Base-by-base conservation (phyloP, 2,888 invertebrate genomes). In the Panzeria rudis region DNA sequence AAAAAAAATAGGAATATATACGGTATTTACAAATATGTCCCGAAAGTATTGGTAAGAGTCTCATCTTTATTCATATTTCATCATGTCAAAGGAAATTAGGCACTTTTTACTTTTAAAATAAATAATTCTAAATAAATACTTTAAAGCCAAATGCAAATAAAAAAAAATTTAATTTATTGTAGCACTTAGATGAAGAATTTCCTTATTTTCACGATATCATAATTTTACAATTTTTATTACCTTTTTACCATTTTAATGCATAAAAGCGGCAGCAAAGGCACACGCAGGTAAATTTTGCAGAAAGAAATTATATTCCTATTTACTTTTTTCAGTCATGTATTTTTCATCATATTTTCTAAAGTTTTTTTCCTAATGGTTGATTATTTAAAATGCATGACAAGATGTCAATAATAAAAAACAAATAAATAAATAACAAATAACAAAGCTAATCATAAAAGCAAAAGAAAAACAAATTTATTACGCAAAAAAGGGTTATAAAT, bases 361-460 rank as follows among this genome's bases (percentile, higher is more conserved):
- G n/a, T 62, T 13, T 32, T 54, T 83, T 50, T 29, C 29, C 47
- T 66, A 66, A 68, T 72, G 50, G 41, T n/a, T 17, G 56, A 32
- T 72, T 77, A 83, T 77, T 72, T 77, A 52, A 72, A 72, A 72
- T 83, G 54, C 77, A 72, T 56, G 72, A 72, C 77, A 83, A 83
- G 64, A 77, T 83, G 83, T 68, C 77, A 77, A 72, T 83, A 83
- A 77, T 83, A 83, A 83, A 83, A 77, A 56, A 6, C 72, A 71
- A 68, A 77, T 77, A 77, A 83, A 83, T 75, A 81, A 52, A 35
- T 52, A 32, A n/a, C n/a, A n/a, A 29, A 29, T 29, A 29, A 56
- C 9, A 64, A 54, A 56, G 44, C 47, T 47, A 76, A 76, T 71
- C 75, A 62, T 47, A 68, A 59, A 50, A 59, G 20, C 9, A 73